Evolutionary conservation across 2,888 invertebrate genomes (phyloP), one percentile per base, ranked within the genome.

Genomic region (Drosophila fulvimacula): DNA sequence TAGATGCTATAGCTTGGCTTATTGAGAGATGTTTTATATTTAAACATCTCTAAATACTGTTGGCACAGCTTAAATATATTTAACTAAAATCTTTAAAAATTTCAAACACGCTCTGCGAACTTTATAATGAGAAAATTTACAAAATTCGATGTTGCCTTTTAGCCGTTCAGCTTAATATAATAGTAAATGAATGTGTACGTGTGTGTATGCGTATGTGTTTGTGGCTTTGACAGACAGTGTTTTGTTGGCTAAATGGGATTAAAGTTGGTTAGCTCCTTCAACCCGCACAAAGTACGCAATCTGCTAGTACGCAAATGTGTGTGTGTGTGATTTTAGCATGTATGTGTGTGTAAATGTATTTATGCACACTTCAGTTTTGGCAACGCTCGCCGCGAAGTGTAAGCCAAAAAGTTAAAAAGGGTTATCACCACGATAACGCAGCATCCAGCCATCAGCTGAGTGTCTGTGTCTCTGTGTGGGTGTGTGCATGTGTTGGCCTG

Each of bases 171-270:
- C 48, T 15, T 41, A 58, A 57, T 71, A 27, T 34, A 15, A 17
- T 42, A 34, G 38, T 41, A 17, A 17, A 19, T 44, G 5, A 19
- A 3, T 17, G 24, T 6, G 41, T 41, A 11, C 19, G 41, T 5
- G 17, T 17, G 30, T 15, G 32, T 5, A 15, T n/a, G n/a, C 27
- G 24, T 10, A 13, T 17, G 19, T 10, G 17, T 27, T 5, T 27
- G 30, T 17, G 24, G 27, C 51, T 52, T 69, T 69, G 58, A 71
- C 73, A 72, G 76, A 70, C 85, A 85, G 73, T 73, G 59, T 80
- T 77, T 74, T 74, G 72, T 82, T 77, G 73, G 72, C 73, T 65
- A 88, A 83, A 88, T 88, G 85, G 85, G 85, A 83, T 85, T 83
- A 66, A 67, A 74, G 65, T 69, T 73, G 80, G 70, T 72, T 85